These are phyloP conservation scores for Xenopus petersii DNA, from an alignment of 2,797 vertebrate species.

Conservation along the genomic window DNA sequence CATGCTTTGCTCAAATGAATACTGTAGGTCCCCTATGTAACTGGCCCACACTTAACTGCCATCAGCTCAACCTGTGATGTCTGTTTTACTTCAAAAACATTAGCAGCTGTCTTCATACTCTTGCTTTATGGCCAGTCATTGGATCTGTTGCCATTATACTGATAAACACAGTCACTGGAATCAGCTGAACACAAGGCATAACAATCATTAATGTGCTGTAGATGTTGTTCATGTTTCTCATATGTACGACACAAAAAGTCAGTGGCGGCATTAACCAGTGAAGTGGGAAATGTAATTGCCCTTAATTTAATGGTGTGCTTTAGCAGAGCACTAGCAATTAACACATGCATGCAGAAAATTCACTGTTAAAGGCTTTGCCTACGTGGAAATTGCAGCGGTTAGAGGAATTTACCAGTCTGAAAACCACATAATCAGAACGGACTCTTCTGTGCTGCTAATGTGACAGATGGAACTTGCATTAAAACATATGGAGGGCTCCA, in stretches of 20 bases:
- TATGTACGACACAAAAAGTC: not conserved
- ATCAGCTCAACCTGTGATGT: no score
- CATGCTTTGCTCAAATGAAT: no score
- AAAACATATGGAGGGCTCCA: slow-evolving; percentile 38
- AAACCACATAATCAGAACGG: slow-evolving; percentile 34
- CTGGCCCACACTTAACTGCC: no score
- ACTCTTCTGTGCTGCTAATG: slow-evolving; percentile 31
- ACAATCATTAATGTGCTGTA: not conserved
- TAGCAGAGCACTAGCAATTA: slow-evolving; percentile 23
- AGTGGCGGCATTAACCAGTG: slow-evolving; percentile 8
- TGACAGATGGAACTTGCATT: slow-evolving; percentile 40
- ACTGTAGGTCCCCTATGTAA: no score
- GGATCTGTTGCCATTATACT: no score
- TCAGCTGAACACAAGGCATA: not conserved
- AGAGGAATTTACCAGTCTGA: slow-evolving; percentile 32
- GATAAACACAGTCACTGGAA: no score
- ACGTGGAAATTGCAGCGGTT: slow-evolving; percentile 25
- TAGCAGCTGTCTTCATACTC: no score
- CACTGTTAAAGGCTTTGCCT: slow-evolving; percentile 12
- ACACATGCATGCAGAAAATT: slow-evolving; percentile 26
- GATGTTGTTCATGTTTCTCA: slow-evolving; percentile 15
- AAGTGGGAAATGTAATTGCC: slow-evolving; percentile 31
- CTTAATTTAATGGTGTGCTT: slow-evolving; percentile 30
- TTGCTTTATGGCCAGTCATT: no score
- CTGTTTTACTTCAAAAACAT: no score